phyloP scores from a whole-genome alignment of 2,888 invertebrate species.

The Callimorpha dominula region DNA sequence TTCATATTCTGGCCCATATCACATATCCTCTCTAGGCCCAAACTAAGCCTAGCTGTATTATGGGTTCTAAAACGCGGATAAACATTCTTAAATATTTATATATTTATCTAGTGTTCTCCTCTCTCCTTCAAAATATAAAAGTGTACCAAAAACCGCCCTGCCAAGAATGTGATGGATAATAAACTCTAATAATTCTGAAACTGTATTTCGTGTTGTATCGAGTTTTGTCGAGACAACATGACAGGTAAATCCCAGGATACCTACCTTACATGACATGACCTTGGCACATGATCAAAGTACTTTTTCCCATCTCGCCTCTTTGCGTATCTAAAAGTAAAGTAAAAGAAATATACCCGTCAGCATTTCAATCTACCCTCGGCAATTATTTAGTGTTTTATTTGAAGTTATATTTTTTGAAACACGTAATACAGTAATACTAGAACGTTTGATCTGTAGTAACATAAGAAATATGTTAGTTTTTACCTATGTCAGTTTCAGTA shows the following conservation, averaged over 20 bases:
- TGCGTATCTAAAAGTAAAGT: background rate
- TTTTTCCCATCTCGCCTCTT: background rate
- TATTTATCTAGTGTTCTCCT: no score
- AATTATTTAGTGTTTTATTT: background rate
- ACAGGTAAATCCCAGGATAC: background rate
- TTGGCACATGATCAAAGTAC: constrained; percentile 7
- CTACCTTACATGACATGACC: background rate
- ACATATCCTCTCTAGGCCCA: no score
- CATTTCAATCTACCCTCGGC: background rate
- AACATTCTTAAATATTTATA: no score
- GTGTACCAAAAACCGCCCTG: no score
- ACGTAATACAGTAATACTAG: background rate
- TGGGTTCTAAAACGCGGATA: no score
- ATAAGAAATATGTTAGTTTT: background rate
- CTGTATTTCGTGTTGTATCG: background rate
- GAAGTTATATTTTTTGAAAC: background rate
- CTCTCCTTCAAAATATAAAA: no score
- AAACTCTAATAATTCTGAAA: background rate
- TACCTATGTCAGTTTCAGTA: background rate
- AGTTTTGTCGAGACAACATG: background rate
- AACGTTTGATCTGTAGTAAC: background rate
- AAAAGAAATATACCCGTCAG: constrained; percentile 7
- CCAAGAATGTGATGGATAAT: background rate
- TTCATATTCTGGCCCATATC: no score
- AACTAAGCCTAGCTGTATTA: no score